These are phyloP conservation scores for Porites lobata DNA, from an alignment of 92 coral and sea anemone species.

Conservation along the genomic window DNA sequence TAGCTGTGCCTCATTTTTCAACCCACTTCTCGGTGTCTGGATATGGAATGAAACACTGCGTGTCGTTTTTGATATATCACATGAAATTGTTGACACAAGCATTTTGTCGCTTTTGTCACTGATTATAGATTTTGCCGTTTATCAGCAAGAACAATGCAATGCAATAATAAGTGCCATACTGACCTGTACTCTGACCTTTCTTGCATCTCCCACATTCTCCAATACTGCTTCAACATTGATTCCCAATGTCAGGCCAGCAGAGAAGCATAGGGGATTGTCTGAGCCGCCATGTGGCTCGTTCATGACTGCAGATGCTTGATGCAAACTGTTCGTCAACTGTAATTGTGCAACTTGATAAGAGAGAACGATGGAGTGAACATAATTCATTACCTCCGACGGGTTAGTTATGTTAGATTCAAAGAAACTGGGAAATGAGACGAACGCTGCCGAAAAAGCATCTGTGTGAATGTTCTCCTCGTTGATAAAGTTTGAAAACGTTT, in stretches of 20 bases:
- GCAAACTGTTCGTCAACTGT: conserved; percentile 74
- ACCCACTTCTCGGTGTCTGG: too few relatives aligned
- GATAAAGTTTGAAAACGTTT: conserved; percentile 74
- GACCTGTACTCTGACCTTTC: conserved; percentile 92
- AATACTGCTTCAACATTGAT: conserved; percentile 90
- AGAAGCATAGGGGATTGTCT: conserved; percentile 92
- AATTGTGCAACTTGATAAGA: conserved; percentile 66
- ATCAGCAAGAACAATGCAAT: too few relatives aligned
- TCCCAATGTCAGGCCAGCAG: conserved; percentile 95
- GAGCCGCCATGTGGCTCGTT: conserved; percentile 95
- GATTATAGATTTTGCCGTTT: too few relatives aligned
- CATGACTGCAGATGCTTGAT: conserved; percentile 86
- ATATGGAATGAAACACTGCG: too few relatives aligned
- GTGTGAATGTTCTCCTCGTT: conserved; percentile 63
- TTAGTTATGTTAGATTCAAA: conserved; percentile 97
- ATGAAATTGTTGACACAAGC: too few relatives aligned
- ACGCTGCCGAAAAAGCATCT: conserved; percentile 84
- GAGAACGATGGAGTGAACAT: conserved; percentile 78
- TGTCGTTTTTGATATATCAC: too few relatives aligned
- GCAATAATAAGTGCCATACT: not conserved
- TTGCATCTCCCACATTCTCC: conserved; percentile 82
- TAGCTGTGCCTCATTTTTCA: too few relatives aligned
- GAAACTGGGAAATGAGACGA: conserved; percentile 87
- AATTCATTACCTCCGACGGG: conserved; percentile 85
- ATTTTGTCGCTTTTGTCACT: too few relatives aligned